A percentile compares a stretch with the other conserved stretches of the same genome.
Conservation (phyloP, 2,888 invertebrate genomes). For the Agrilus biguttatus region DNA sequence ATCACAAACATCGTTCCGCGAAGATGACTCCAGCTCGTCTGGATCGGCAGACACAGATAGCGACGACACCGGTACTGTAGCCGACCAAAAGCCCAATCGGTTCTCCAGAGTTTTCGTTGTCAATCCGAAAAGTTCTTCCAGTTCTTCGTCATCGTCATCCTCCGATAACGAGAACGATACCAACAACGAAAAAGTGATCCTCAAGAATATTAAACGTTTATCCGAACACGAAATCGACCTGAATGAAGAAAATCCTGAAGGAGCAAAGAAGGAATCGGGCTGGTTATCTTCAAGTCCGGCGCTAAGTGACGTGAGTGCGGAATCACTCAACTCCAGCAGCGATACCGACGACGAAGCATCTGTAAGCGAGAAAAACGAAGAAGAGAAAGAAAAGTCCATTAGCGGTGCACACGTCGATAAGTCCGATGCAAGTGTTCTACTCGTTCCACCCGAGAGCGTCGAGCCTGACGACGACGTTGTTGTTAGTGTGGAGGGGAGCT, state of each 20-base stretch:
- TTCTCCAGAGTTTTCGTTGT: constrained; percentile 57
- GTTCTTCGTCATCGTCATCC: constrained; percentile 27
- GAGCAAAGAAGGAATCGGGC: constrained; percentile 6
- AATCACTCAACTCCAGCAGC: constrained; percentile 24
- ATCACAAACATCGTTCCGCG: constrained; percentile 33
- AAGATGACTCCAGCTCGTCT: constrained; percentile 24
- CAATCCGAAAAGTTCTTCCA: constrained; percentile 43
- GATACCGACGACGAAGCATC: constrained; percentile 4
- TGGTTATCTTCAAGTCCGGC: constrained; percentile 23
- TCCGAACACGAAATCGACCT: constrained; percentile 10
- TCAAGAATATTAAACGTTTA: constrained; percentile 25
- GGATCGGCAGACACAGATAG: constrained; percentile 30
- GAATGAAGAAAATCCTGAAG: too few species aligned
- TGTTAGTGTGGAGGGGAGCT: constrained; percentile 22
- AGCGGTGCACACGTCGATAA: constrained; percentile 4
- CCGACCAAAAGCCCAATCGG: constrained; percentile 35
- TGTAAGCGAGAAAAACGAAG: constrained; percentile 1
- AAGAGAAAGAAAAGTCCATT: constrained; percentile 7
- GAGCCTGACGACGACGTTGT: constrained; percentile 5
- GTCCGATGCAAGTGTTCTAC: constrained; percentile 7
- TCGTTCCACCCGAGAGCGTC: neutral
- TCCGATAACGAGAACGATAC: constrained; percentile 42
- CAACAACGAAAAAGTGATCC: constrained; percentile 34
- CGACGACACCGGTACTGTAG: constrained; percentile 41
- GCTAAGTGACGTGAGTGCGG: constrained; percentile 26